phyloP scores from a whole-genome alignment of 2,113 vertebrate species.

The Penelope pileata region DNA sequence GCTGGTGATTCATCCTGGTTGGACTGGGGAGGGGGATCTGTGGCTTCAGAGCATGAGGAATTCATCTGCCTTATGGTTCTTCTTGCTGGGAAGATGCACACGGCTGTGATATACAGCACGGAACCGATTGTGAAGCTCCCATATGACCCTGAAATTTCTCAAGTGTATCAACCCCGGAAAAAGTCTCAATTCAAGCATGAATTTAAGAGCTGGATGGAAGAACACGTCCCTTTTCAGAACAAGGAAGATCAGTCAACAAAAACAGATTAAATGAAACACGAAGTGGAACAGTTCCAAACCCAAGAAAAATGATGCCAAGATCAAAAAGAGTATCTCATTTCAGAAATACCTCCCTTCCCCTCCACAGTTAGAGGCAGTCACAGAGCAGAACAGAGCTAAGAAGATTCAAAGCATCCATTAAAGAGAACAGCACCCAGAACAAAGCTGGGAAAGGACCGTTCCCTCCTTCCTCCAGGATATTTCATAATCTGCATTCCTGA shows the following conservation, averaged over 20 bases:
- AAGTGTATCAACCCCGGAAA: background rate
- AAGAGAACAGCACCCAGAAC: background rate
- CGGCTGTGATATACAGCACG: background rate
- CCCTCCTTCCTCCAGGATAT: background rate
- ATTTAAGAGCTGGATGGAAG: background rate
- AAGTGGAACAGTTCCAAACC: background rate
- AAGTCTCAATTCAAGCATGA: background rate
- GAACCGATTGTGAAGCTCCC: background rate
- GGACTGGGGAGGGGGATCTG: background rate
- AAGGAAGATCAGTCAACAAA: background rate
- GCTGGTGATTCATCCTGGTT: background rate
- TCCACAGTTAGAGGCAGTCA: background rate
- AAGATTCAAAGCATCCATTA: background rate
- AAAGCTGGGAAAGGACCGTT: background rate
- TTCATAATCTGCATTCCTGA: background rate
- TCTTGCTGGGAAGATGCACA: background rate
- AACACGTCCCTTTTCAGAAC: background rate
- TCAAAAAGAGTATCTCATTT: background rate
- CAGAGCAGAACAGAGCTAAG: background rate
- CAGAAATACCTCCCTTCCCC: background rate
- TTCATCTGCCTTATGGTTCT: background rate
- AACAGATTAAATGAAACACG: background rate
- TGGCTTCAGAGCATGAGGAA: background rate
- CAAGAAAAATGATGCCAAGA: background rate
- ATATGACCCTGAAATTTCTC: background rate